phyloP scores from a whole-genome alignment of 2,888 invertebrate species.

The Sarcophaga variegata region DNA sequence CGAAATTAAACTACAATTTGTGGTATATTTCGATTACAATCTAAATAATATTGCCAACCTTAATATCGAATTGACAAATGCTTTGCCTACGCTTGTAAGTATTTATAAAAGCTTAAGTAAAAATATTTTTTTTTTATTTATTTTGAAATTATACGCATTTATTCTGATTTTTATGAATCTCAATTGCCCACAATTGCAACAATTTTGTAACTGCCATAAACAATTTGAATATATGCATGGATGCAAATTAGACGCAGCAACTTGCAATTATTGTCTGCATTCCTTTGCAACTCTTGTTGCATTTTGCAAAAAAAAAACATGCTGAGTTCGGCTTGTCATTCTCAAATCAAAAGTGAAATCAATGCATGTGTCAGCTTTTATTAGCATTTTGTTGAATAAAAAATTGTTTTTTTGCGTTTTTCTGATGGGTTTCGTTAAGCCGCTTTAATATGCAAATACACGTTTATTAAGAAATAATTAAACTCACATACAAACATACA shows the following conservation, averaged over 20 bases:
- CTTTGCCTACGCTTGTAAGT: no score
- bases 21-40: no score
- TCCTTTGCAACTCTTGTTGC: no score
- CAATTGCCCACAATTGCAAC: conserved; percentile 10
- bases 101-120: no score
- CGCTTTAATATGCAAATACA: conserved; percentile 58
- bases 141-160: not conserved
- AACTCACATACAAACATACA: conserved; percentile 12
- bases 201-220: not conserved
- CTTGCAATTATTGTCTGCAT: not conserved
- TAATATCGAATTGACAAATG: no score
- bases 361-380: conserved; percentile 38
- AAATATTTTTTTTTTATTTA: no score
- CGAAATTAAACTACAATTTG: no score
- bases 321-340: conserved; percentile 34
- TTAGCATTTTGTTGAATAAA: not conserved
- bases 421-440: not conserved
- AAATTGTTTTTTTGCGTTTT: conserved; percentile 16
- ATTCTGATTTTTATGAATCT: not conserved
- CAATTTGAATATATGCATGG: conserved; percentile 26
- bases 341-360: conserved; percentile 56
- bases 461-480: conserved; percentile 51
- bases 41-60: no score
- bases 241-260: not conserved
- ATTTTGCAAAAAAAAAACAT: not conserved